Base-by-base conservation (phyloP, 2,113 vertebrate species). In the Apistogramma diplotaenia region DNA sequence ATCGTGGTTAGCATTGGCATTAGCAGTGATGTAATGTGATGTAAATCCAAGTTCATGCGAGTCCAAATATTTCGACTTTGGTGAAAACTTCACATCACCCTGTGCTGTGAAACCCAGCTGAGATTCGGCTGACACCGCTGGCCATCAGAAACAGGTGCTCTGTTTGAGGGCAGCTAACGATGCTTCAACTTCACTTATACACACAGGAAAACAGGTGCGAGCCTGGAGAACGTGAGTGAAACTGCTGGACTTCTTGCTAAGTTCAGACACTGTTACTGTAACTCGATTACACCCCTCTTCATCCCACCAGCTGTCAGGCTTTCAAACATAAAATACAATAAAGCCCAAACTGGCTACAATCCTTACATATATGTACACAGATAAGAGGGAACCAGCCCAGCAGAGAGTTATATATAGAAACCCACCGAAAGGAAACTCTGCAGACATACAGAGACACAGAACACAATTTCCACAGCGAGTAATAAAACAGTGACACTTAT, bases 151-250 rank as follows among this genome's bases (percentile, higher is more conserved):
- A 2, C 16, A 29, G 62, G 62, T 27, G 62, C 15, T 1, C 16
- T 18, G 8, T 46, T 0, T 1, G 1, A 19, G 21, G 23, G 23
- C 19, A 2, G 19, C 51, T n/a, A 53, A 19, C 15, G 40, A 33
- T 40, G 58, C 31, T 43, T 65, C 5, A 2, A 43, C 21, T 65
- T 3, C 25, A 15, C 5, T 16, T 67, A 0, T 46, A 29, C 4
- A 27, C 15, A 46, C 5, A 46, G 23, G 10, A 12, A 46, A 19
- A 27, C 8, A 0, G 40, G 0, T 19, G 40, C 11, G 5, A 21
- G 21, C 62, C 27, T 21, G 3, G 8, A 46, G 23, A 43, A 43
- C 13, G 40, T 43, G 12, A 13, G 12, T 27, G 37, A 67, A 67
- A 67, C 35, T 46, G 37, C 25, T 27, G 37, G 40, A 46, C 37